A percentile compares a stretch with the other conserved stretches of the same genome.
phyloP scores from a whole-genome alignment of 1,140 invertebrate species.

The Platyscapa corneri region DNA sequence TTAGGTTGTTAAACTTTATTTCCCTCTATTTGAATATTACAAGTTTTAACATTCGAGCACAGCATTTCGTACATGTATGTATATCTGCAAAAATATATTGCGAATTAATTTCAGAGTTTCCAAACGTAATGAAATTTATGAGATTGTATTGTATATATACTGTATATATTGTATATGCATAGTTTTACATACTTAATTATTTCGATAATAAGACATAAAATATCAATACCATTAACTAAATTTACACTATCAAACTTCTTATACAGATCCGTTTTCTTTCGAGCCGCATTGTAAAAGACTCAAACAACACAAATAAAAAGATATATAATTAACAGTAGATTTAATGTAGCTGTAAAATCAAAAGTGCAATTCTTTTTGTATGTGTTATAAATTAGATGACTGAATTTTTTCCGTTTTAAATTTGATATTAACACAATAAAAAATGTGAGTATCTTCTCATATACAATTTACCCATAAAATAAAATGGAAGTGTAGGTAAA shows the following conservation, averaged over 20 bases:
- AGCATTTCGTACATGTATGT: too few relatives aligned
- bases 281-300: background rate
- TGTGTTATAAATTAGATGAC: background rate
- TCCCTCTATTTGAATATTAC: too few relatives aligned
- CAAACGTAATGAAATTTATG: conserved; percentile 56
- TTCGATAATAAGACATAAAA: conserved; percentile 51
- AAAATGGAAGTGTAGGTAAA: too few relatives aligned
- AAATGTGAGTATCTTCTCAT: too few relatives aligned
- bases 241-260: conserved; percentile 14
- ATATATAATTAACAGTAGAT: conserved; percentile 23
- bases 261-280: background rate
- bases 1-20: too few relatives aligned
- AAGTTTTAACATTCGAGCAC: too few relatives aligned
- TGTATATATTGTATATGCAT: too few relatives aligned
- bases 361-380: background rate
- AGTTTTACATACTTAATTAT: conserved; percentile 64
- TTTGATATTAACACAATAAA: too few relatives aligned
- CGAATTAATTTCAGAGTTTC: conserved; percentile 66
- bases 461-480: too few relatives aligned
- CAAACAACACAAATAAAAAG: background rate
- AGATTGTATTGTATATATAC: too few relatives aligned
- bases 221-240: background rate
- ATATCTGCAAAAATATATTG: background rate
- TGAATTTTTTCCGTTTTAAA: too few relatives aligned
- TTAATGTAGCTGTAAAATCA: conserved; percentile 11